Evolutionary conservation across 2,113 vertebrate species (phyloP).

Genomic region (Nipponia nippon): DNA sequence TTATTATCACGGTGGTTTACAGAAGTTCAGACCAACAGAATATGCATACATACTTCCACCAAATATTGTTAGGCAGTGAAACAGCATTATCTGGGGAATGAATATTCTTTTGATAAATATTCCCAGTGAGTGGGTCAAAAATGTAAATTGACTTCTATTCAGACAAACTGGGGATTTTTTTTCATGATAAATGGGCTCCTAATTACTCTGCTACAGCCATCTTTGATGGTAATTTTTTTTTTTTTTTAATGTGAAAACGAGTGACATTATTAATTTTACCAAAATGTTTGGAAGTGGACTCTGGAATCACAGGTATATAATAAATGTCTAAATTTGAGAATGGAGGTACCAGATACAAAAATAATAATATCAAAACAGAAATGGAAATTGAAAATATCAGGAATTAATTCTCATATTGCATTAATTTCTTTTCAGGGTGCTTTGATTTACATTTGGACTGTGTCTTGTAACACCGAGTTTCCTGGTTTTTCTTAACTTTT

Average conservation of each 20-base stretch:
- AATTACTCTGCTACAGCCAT: conserved; percentile 56
- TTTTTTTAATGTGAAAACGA: background rate
- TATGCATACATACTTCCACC: background rate
- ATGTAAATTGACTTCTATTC: conserved; percentile 65
- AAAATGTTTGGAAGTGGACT: conserved; percentile 35
- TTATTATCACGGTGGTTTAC: background rate
- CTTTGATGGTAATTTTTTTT: conserved; percentile 8
- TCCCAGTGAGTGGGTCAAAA: conserved; percentile 58
- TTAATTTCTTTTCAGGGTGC: conserved; percentile 15
- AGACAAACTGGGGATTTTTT: conserved; percentile 43
- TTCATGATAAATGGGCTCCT: conserved; percentile 48
- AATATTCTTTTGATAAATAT: conserved; percentile 67
- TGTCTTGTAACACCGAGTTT: background rate
- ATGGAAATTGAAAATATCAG: background rate
- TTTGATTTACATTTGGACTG: conserved; percentile 31
- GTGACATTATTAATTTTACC: conserved; percentile 22
- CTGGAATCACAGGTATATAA: conserved; percentile 33
- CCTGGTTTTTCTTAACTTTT: conserved; percentile 20
- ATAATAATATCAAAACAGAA: background rate
- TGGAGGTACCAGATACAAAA: background rate
- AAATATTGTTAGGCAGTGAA: conserved; percentile 48
- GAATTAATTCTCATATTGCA: conserved; percentile 1
- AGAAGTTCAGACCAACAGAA: background rate
- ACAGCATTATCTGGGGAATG: background rate
- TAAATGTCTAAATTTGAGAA: background rate